phyloP scores from a whole-genome alignment of 2,113 vertebrate species.

The Microcebus tavaratra region DNA sequence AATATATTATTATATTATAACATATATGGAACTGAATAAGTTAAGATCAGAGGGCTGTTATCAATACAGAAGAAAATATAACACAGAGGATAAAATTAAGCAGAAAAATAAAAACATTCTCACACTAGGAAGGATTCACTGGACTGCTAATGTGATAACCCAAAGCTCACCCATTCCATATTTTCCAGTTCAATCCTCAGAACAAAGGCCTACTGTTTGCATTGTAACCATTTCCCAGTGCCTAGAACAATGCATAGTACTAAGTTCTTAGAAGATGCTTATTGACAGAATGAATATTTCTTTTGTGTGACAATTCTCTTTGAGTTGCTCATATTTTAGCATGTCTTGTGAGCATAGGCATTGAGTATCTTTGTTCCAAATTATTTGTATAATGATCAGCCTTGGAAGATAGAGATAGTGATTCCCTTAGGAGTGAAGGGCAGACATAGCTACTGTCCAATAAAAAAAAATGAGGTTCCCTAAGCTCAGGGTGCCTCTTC shows the following conservation, averaged over 20 bases:
- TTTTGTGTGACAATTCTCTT: neutral
- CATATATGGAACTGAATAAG: neutral
- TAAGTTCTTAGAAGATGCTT: neutral
- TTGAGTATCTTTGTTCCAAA: neutral
- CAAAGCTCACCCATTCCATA: neutral
- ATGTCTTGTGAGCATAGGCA: neutral
- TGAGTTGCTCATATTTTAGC: neutral
- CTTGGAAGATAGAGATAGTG: neutral
- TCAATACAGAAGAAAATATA: neutral
- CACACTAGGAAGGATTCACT: neutral
- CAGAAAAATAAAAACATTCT: neutral
- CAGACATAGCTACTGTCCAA: neutral
- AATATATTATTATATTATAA: conserved; percentile 25
- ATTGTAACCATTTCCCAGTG: neutral
- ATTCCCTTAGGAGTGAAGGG: neutral
- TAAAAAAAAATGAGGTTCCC: neutral
- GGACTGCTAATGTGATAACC: neutral
- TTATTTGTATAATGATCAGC: neutral
- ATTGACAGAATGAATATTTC: neutral
- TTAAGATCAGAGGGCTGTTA: neutral
- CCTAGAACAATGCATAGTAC: neutral
- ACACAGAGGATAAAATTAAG: neutral
- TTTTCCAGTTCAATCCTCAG: neutral
- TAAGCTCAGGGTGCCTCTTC: neutral
- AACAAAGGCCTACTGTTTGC: neutral